A percentile compares a stretch with the other conserved stretches of the same genome.
These are phyloP conservation scores for Pyrrhosoma nymphula DNA, from an alignment of 2,888 invertebrate species.

Conservation along the genomic window DNA sequence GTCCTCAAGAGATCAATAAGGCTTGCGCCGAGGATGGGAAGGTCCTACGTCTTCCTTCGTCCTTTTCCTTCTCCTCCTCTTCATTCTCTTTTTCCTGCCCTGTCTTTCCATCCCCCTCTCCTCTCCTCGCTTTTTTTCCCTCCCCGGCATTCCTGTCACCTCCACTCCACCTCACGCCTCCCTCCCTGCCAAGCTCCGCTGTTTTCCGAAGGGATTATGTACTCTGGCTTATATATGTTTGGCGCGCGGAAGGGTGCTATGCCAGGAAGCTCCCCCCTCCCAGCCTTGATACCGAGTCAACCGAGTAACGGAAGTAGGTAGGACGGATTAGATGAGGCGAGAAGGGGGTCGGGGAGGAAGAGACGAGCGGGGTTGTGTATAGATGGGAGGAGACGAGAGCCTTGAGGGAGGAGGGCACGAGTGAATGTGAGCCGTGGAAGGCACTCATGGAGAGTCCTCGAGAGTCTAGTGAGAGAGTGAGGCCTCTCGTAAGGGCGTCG, in stretches of 20 bases:
- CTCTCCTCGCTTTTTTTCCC: no score
- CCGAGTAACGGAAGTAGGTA: conserved; percentile 58
- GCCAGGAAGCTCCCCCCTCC: background rate
- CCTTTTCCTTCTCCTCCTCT: background rate
- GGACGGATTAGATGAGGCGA: background rate
- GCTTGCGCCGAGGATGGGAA: background rate
- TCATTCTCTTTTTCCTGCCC: background rate
- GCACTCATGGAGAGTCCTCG: background rate
- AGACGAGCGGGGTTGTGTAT: background rate
- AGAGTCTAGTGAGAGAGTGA: background rate
- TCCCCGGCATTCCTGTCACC: background rate
- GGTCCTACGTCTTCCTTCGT: background rate
- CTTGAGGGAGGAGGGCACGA: background rate
- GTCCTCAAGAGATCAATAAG: conserved; percentile 55
- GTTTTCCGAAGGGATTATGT: conserved; percentile 64
- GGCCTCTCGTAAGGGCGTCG: background rate
- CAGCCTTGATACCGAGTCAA: conserved; percentile 56
- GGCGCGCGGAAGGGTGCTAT: conserved; percentile 22
- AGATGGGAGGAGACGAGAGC: no score
- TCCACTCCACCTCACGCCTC: conserved; percentile 1
- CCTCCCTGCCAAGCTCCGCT: conserved; percentile 8
- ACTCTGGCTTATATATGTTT: conserved; percentile 62
- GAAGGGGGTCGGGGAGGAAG: background rate
- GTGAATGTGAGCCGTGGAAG: background rate
- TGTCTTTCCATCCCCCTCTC: background rate